Evolutionary conservation across 2,113 vertebrate species (phyloP).

Genomic region (Cyphomyrus plagiostoma): DNA sequence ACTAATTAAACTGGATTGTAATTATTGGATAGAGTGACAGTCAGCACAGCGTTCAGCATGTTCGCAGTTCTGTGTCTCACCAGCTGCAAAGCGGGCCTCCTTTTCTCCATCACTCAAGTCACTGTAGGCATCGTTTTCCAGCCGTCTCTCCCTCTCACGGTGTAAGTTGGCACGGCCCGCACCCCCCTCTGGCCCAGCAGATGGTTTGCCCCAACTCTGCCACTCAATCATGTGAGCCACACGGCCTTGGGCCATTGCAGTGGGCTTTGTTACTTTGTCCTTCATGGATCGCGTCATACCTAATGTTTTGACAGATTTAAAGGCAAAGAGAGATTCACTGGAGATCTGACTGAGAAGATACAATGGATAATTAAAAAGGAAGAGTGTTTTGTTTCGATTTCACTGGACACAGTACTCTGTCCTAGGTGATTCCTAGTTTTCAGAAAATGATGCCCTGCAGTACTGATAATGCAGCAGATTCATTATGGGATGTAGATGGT

Average conservation of each 20-base stretch:
- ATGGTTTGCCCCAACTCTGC: slow-evolving; percentile 88
- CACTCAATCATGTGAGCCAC: slow-evolving; percentile 98
- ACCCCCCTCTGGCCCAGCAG: slow-evolving; percentile 52
- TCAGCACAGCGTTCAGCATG: background rate
- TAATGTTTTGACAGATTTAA: slow-evolving; percentile 36
- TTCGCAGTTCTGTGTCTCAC: slow-evolving; percentile 45
- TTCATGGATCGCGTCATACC: slow-evolving; percentile 90
- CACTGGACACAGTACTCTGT: background rate
- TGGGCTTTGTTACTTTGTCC: slow-evolving; percentile 95
- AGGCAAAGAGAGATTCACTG: slow-evolving; percentile 13
- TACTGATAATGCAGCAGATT: background rate
- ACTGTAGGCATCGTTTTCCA: slow-evolving; percentile 90
- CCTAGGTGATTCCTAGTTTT: background rate
- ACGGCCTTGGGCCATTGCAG: slow-evolving; percentile 87
- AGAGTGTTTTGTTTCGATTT: background rate
- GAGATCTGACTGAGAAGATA: background rate
- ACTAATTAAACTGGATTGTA: background rate
- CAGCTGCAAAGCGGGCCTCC: slow-evolving; percentile 91
- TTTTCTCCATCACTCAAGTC: slow-evolving; percentile 96
- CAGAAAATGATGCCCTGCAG: background rate
- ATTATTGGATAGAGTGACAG: background rate
- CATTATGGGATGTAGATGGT: background rate
- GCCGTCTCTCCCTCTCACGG: slow-evolving; percentile 74
- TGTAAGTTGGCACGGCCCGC: slow-evolving; percentile 70
- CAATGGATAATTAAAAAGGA: background rate